These are phyloP conservation scores for Philopedon plagiatum DNA, from an alignment of 2,888 invertebrate species.

Conservation along the genomic window DNA sequence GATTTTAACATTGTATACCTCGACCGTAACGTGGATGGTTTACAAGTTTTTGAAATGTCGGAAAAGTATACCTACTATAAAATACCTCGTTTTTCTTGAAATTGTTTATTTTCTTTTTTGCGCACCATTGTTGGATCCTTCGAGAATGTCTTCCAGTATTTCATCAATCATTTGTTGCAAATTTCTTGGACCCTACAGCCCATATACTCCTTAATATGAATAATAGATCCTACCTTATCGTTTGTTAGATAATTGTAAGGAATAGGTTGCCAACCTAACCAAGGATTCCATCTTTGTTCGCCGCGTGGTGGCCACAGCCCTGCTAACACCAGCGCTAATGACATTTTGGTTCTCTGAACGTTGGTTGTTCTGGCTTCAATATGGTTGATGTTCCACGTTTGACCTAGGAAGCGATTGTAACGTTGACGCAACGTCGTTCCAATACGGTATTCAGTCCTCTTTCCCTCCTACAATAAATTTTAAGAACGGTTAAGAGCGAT, in stretches of 20 bases:
- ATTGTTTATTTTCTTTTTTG: too few species aligned
- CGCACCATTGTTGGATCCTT: too few species aligned
- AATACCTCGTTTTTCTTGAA: too few species aligned
- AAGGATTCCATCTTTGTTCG: constrained; percentile 71
- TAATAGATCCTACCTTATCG: constrained; percentile 41
- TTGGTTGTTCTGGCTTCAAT: constrained; percentile 73
- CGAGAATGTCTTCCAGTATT: too few species aligned
- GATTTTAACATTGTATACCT: too few species aligned
- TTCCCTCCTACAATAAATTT: constrained; percentile 68
- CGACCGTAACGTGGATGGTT: too few species aligned
- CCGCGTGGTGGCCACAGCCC: constrained; percentile 76
- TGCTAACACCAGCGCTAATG: constrained; percentile 76
- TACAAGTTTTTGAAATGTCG: too few species aligned
- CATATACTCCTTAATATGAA: too few species aligned
- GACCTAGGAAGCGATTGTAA: constrained; percentile 74
- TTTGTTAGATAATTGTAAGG: constrained; percentile 50
- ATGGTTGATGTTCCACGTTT: constrained; percentile 72
- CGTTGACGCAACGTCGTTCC: constrained; percentile 75
- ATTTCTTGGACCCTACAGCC: too few species aligned
- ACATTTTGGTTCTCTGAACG: constrained; percentile 79
- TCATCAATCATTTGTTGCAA: too few species aligned
- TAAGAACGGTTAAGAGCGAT: too few species aligned
- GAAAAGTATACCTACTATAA: too few species aligned
- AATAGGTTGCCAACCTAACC: constrained; percentile 56
- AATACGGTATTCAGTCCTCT: constrained; percentile 74